Evolutionary conservation across 2,113 vertebrate genomes (phyloP).

Genomic region (Talpa occidentalis): DNA sequence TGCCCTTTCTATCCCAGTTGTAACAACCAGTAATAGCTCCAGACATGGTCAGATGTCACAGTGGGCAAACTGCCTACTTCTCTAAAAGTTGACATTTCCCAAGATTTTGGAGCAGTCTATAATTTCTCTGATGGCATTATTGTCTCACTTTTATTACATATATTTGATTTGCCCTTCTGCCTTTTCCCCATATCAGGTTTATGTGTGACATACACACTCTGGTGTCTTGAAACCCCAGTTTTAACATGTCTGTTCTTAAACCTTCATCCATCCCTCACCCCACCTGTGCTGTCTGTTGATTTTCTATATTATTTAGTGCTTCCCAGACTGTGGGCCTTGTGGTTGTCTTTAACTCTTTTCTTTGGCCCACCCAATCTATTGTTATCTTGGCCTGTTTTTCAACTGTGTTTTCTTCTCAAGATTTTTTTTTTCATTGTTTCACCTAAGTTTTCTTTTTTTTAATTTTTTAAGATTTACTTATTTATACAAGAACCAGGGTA

Average conservation of each 20-base stretch:
- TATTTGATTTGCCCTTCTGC: not conserved
- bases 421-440: no score
- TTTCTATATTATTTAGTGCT: not conserved
- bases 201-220: not conserved
- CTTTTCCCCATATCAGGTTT: not conserved
- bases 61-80: not conserved
- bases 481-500: no score
- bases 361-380: not conserved
- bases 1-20: no score
- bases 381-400: not conserved
- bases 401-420: not conserved
- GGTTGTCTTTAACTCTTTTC: not conserved
- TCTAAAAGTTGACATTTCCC: not conserved
- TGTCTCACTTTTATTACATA: not conserved
- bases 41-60: not conserved
- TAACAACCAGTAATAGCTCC: not conserved
- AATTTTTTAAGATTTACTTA: no score
- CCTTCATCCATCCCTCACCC: rapidly evolving
- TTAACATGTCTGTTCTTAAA: not conserved
- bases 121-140: not conserved
- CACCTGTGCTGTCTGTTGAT: rapidly evolving
- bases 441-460: no score
- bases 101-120: not conserved
- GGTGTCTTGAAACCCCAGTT: not conserved
- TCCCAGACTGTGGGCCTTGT: not conserved